These are phyloP conservation scores for Penaeus indicus DNA, from an alignment of 1,140 invertebrate species.

Conservation along the genomic window DNA sequence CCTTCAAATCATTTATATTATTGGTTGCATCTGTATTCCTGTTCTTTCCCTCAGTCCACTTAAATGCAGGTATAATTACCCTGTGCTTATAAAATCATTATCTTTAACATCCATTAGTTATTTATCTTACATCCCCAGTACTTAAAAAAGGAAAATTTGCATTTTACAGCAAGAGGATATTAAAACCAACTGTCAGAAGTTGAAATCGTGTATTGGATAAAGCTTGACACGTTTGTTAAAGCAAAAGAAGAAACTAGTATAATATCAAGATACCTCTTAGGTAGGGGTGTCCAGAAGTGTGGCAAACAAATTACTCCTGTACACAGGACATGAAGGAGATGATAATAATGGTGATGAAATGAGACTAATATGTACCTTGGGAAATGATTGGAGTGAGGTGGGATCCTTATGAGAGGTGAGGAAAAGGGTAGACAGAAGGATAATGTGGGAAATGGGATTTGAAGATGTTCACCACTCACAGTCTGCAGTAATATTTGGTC, in stretches of 20 bases:
- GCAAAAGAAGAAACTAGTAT: slow-evolving; percentile 60
- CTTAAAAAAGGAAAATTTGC: too few relatives aligned
- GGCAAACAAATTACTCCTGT: slow-evolving; percentile 57
- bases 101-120: too few relatives aligned
- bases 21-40: too few relatives aligned
- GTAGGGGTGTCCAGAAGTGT: slow-evolving; percentile 60
- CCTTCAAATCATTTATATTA: too few relatives aligned
- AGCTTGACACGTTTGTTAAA: slow-evolving; percentile 63
- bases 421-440: slow-evolving; percentile 46
- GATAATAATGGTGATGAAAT: too few relatives aligned
- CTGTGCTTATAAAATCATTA: too few relatives aligned
- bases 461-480: slow-evolving; percentile 36
- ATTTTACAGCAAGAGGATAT: not conserved
- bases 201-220: slow-evolving; percentile 64
- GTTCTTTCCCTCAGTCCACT: too few relatives aligned
- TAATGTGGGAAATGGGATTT: slow-evolving; percentile 41
- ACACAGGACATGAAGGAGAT: slow-evolving; percentile 17
- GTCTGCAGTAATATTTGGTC: slow-evolving; percentile 49
- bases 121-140: too few relatives aligned
- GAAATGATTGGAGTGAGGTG: slow-evolving; percentile 54
- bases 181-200: slow-evolving; percentile 46
- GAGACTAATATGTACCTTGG: slow-evolving; percentile 50
- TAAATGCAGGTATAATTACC: too few relatives aligned
- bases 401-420: too few relatives aligned
- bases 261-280: slow-evolving; percentile 62